Evolutionary conservation across 30 jellyfish, hydroid and myxozoan genomes (phyloP), one percentile per base, ranked within the genome.

Genomic region (Mastigias papua): DNA sequence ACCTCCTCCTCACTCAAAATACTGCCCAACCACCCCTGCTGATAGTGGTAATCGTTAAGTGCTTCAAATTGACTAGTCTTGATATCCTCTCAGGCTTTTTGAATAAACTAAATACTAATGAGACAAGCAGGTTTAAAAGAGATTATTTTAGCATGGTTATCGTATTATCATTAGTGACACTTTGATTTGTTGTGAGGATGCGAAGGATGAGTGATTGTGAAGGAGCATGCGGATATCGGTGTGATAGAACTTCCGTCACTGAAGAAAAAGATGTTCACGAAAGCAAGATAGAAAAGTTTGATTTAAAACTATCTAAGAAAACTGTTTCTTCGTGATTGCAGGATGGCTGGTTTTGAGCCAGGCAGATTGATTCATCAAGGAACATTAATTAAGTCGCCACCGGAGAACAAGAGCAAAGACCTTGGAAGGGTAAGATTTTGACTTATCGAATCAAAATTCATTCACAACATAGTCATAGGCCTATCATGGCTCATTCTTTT

Each of bases 351-450:
- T 35, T 73, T 29, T 48, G 87, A 91, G 19, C 78, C 82, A 28
- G 63, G 89, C 34, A 51, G 61, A 17, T 31, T 95, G 21, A 60
- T 95, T 54, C 92, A 82, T 67, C 86, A 82, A 62, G 99, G 99
- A 42, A 28, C 54, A 21, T 84, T 95, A 22, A 86, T 86, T 62
- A 95, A 95, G 72, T 95, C 99, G 28, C 99, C 99, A 34, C 99
- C 99, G 11, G 96, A 95, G 63, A 71, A 65, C 77, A 95, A 95
- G 85, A 84, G 93, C 73, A 83, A 84, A 82, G 94, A 95, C 33
- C 87, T 75, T 27, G 57, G 75, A 72, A 85, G 97, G 97, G 99
- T 95, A 95, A 66, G 93, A 33, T 32, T 69, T n/a, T 25, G 49
- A 16, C 76, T 60, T n/a, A 20, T 7, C 6, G 54, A n/a, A n/a